A percentile compares a stretch with the other conserved stretches of the same genome.
Evolutionary conservation across 2,113 vertebrate species (phyloP).

Genomic region (Dipodomys stephensi): DNA sequence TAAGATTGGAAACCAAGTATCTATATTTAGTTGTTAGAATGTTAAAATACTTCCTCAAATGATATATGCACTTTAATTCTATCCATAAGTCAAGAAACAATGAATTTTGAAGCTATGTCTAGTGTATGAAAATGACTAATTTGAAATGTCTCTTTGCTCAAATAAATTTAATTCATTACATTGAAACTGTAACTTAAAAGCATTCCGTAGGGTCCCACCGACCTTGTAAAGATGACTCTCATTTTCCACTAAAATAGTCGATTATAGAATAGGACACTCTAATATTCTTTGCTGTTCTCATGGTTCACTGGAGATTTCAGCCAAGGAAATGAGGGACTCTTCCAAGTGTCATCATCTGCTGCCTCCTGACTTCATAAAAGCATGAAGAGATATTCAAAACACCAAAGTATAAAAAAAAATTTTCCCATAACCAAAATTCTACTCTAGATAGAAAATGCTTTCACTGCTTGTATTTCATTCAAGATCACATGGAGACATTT

Average conservation of each 20-base stretch:
- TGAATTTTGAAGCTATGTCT: slow-evolving; percentile 32
- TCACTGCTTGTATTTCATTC: not conserved
- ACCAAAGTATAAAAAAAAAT: not conserved
- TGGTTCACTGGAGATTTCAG: slow-evolving; percentile 44
- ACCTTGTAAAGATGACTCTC: not conserved
- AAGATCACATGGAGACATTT: not conserved
- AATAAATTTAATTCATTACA: slow-evolving; percentile 59
- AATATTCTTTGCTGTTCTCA: not conserved
- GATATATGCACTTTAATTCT: not conserved
- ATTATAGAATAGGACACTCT: not conserved
- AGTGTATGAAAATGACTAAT: not conserved
- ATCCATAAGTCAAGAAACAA: not conserved
- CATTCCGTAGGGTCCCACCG: not conserved
- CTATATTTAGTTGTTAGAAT: not conserved
- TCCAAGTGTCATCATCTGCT: not conserved
- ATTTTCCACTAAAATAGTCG: not conserved
- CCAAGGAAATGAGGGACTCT: not conserved
- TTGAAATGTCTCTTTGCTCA: not conserved
- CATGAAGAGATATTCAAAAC: not conserved
- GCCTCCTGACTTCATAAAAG: not conserved
- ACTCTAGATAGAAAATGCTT: not conserved
- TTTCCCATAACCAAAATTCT: slow-evolving; percentile 32
- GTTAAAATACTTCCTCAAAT: slow-evolving; percentile 12
- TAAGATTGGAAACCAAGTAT: not conserved
- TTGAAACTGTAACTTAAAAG: slow-evolving; percentile 33